These are phyloP conservation scores for Drosophila atripex DNA, from an alignment of 2,888 invertebrate genomes.

Conservation along the genomic window DNA sequence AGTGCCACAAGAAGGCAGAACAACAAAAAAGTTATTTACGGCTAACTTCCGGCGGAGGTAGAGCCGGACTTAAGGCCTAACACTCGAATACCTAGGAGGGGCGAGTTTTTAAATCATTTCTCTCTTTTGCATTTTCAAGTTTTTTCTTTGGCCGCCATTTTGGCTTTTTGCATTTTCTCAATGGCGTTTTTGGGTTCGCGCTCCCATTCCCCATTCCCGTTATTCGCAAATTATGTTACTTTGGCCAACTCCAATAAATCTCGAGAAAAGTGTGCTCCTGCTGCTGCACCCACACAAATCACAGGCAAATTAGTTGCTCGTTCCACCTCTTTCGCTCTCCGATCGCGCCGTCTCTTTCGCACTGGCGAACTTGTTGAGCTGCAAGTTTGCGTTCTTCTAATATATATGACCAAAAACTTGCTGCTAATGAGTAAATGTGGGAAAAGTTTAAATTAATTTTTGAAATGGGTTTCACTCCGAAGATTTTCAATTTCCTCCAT, in stretches of 20 bases:
- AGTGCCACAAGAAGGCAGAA: conserved; percentile 24
- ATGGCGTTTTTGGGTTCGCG: conserved; percentile 26
- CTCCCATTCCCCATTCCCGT: conserved; percentile 25
- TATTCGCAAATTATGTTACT: conserved; percentile 74
- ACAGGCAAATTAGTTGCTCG: conserved; percentile 66
- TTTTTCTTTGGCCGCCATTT: conserved; percentile 44
- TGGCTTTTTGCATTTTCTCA: conserved; percentile 46
- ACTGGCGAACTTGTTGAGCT: conserved; percentile 65
- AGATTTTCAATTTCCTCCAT: conserved; percentile 59
- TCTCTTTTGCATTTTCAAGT: conserved; percentile 32
- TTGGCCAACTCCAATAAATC: conserved; percentile 72
- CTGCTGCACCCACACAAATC: conserved; percentile 59
- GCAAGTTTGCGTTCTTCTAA: conserved; percentile 55
- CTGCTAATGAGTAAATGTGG: conserved; percentile 76
- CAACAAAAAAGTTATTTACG: conserved; percentile 68
- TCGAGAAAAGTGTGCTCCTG: conserved; percentile 41
- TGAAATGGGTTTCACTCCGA: conserved; percentile 52
- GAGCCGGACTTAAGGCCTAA: conserved; percentile 37
- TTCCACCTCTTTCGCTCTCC: conserved; percentile 15
- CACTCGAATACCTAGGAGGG: conserved; percentile 36
- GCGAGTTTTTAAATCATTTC: conserved; percentile 66
- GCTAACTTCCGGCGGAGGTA: conserved; percentile 36
- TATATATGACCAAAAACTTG: conserved; percentile 56
- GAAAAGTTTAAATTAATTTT: conserved; percentile 75
- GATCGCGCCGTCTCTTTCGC: background rate